Percentiles rank a stretch among this genome's conserved stretches.
Evolutionary conservation across 2,797 vertebrate species (phyloP).

Genomic region (Chaenodraco wilsoni): DNA sequence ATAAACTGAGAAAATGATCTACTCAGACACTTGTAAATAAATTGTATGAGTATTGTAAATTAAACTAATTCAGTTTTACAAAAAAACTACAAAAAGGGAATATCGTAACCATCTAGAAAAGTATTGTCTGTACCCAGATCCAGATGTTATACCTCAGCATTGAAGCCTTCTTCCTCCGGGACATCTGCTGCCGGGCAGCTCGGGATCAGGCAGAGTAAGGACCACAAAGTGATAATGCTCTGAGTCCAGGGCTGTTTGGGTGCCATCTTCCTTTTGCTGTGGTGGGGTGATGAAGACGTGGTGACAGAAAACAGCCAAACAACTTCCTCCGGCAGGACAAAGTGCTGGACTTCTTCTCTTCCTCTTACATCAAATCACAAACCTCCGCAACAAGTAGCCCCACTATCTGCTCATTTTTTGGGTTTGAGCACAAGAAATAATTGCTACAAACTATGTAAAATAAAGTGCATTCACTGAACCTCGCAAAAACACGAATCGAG

Average conservation of each 20-base stretch:
- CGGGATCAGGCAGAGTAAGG: conserved; percentile 41
- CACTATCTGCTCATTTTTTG: conserved; percentile 14
- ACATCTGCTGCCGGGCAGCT: conserved; percentile 36
- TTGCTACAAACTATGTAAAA: neutral
- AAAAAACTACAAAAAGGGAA: fast-evolving
- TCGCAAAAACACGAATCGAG: neutral
- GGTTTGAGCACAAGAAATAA: neutral
- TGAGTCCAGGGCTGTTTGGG: conserved; percentile 34
- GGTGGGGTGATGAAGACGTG: conserved; percentile 7
- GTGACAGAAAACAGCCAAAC: conserved; percentile 3
- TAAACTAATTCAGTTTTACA: too few relatives aligned
- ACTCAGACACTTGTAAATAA: too few relatives aligned
- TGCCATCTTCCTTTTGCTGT: conserved; percentile 52
- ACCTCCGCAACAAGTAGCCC: conserved; percentile 3
- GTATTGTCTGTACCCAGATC: neutral
- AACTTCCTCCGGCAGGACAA: conserved; percentile 8
- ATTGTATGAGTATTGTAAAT: neutral
- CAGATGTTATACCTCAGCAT: conserved; percentile 66
- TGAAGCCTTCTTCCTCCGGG: conserved; percentile 61
- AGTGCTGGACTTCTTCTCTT: neutral
- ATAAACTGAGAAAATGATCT: neutral
- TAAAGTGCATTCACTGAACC: neutral
- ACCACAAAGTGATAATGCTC: conserved; percentile 28
- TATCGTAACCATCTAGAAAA: neutral
- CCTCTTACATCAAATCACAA: conserved; percentile 10